Percentiles rank a stretch among this genome's conserved stretches.
phyloP scores from a whole-genome alignment of 92 coral and sea anemone genomes.

The Desmophyllum pertusum region DNA sequence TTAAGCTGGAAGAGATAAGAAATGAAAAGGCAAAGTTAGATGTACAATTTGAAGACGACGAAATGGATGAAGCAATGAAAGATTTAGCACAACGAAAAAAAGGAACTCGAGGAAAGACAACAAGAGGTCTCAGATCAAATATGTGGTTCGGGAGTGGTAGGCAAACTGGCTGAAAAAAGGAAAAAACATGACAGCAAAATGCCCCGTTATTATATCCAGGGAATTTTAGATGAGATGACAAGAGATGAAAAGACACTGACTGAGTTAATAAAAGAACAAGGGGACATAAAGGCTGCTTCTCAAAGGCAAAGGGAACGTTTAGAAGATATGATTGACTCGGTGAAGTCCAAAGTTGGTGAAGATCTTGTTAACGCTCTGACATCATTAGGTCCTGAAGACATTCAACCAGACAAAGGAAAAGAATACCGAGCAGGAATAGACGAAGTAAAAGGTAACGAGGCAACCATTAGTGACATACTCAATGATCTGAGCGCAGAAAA shows the following conservation, averaged over 20 bases:
- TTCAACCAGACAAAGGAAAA: not conserved
- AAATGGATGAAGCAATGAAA: constrained; percentile 51
- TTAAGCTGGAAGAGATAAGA: constrained; percentile 53
- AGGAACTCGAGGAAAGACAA: constrained; percentile 50
- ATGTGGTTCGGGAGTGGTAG: constrained; percentile 38
- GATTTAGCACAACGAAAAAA: constrained; percentile 46
- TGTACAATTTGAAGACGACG: constrained; percentile 69
- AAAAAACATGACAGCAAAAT: constrained; percentile 38
- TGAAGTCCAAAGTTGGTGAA: constrained; percentile 67
- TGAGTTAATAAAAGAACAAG: constrained; percentile 63
- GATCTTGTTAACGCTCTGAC: constrained; percentile 31
- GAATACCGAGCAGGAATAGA: constrained; percentile 22
- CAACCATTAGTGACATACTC: constrained; percentile 61
- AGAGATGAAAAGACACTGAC: constrained; percentile 64
- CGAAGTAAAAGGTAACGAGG: constrained; percentile 36
- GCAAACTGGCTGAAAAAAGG: constrained; percentile 44
- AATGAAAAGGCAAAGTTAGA: constrained; percentile 53
- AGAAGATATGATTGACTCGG: constrained; percentile 30
- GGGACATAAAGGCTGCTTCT: constrained; percentile 49
- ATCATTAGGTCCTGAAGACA: constrained; percentile 3
- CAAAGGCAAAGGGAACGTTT: constrained; percentile 51
- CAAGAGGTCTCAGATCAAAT: constrained; percentile 46
- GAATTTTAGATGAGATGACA: constrained; percentile 50
- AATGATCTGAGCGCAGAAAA: constrained; percentile 60
- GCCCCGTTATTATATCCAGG: constrained; percentile 31